Evolutionary conservation across 1,140 invertebrate genomes (phyloP).

Genomic region (Gonioctena quinquepunctata): DNA sequence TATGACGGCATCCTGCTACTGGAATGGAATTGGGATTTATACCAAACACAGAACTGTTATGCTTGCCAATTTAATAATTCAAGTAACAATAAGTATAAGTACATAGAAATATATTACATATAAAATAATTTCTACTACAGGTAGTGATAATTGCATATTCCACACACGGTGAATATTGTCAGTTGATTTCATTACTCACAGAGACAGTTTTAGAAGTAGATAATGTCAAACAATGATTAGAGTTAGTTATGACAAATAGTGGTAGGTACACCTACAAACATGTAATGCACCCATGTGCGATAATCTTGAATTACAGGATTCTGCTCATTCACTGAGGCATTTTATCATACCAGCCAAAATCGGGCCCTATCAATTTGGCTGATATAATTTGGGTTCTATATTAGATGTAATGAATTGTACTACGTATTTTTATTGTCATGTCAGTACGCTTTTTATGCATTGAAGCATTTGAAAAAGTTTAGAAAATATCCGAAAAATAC

Average conservation of each 20-base stretch:
- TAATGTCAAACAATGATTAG: not conserved
- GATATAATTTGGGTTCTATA: not conserved
- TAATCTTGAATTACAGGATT: not conserved
- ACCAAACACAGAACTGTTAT: constrained; percentile 1
- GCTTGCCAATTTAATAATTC: constrained; percentile 23
- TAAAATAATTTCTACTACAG: constrained; percentile 21
- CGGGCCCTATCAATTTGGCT: constrained; percentile 22
- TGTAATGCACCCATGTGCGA: not conserved
- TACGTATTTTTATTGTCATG: constrained; percentile 5
- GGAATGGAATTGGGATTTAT: too few relatives aligned
- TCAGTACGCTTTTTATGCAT: not conserved
- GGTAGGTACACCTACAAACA: not conserved
- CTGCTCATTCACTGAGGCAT: not conserved
- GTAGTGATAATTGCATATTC: constrained; percentile 19
- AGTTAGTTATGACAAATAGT: not conserved
- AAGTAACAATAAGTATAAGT: constrained; percentile 22
- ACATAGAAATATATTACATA: constrained; percentile 26
- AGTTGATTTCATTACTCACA: constrained; percentile 22
- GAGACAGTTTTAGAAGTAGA: constrained; percentile 3
- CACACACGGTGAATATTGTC: constrained; percentile 21
- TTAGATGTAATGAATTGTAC: not conserved
- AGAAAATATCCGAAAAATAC: not conserved
- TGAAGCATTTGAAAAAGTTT: not conserved
- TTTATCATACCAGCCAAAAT: constrained; percentile 11
- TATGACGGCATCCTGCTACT: too few relatives aligned